Base-by-base conservation (phyloP, 23 tunicate species). In the Ascidia mentula region DNA sequence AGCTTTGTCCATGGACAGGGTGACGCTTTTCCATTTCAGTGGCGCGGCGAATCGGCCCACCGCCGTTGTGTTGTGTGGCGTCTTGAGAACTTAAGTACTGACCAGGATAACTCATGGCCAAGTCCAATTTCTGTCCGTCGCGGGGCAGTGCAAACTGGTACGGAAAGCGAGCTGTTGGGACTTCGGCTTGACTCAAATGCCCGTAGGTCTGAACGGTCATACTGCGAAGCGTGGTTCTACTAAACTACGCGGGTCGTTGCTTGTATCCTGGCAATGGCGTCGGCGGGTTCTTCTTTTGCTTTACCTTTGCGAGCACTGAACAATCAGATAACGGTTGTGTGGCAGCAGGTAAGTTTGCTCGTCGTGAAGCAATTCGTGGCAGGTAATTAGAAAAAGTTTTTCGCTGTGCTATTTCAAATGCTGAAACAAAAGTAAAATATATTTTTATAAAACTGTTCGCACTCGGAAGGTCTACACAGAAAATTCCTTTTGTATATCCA, bases 151-250 rank as follows among this genome's bases (percentile, higher is more conserved):
- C n/a, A n/a, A n/a, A n/a, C 24, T 6, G 65, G 24, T 53, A 53
- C 13, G 65, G 65, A 53, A 53, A 53, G 24, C 65, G 65, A 28
- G 65, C 65, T 53, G 65, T 20, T 53, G 22, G 65, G 65, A 53
- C 65, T 53, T 53, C 65, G 7, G 65, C 65, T 53, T 53, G 65
- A 28, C 12, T 53, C 65, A 53, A 20, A 9, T 53, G 65, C 24
- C 65, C 65, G 65, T 53, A 53, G 65, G 65, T 53, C 65, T 53
- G 65, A 53, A 53, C 65, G 22, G 65, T 53, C 65, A 53, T 53
- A 1, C 65, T 53, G 28, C n/a, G n/a, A n/a, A n/a, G n/a, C n/a
- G n/a, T n/a, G n/a, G n/a, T n/a, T n/a, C n/a, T n/a, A n/a, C n/a
- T n/a, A n/a, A 53, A 53, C 65, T 53, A 53, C 65, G 65, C 65